These are phyloP conservation scores for Thera britannica DNA, from an alignment of 2,888 invertebrate species.

Conservation along the genomic window DNA sequence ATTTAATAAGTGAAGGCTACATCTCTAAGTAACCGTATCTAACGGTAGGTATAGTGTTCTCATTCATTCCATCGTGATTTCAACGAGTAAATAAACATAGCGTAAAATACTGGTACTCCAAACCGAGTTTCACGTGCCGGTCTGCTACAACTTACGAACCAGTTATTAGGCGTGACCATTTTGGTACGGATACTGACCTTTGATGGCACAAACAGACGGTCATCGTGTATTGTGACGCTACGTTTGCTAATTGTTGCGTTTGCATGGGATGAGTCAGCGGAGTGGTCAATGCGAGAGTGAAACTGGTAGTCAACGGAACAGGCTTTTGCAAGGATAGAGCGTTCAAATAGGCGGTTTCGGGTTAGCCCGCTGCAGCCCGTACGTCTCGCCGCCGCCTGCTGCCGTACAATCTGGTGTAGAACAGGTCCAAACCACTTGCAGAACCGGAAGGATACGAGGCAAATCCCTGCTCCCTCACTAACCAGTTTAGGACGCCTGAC, in stretches of 20 bases:
- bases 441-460: conserved; percentile 85
- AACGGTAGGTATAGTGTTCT: conserved; percentile 46
- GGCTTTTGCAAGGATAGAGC: conserved; percentile 53
- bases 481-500: conserved; percentile 85
- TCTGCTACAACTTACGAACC: conserved; percentile 82
- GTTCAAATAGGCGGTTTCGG: conserved; percentile 59
- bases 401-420: conserved; percentile 79
- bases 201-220: conserved; percentile 76
- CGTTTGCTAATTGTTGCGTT: conserved; percentile 80
- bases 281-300: conserved; percentile 66
- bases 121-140: conserved; percentile 79
- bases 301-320: conserved; percentile 55
- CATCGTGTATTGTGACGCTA: conserved; percentile 74
- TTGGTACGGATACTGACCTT: conserved; percentile 84
- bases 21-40: conserved; percentile 34
- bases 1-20: conserved; percentile 25
- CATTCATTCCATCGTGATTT: conserved; percentile 71
- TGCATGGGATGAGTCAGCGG: conserved; percentile 75
- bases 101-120: conserved; percentile 81
- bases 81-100: conserved; percentile 78
- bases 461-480: conserved; percentile 85
- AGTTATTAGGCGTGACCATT: conserved; percentile 85
- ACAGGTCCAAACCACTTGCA: conserved; percentile 82
- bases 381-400: conserved; percentile 74
- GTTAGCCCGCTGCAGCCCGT: conserved; percentile 55